Conservation (phyloP, 1,140 invertebrate species). For the Drosophila orosa region DNA sequence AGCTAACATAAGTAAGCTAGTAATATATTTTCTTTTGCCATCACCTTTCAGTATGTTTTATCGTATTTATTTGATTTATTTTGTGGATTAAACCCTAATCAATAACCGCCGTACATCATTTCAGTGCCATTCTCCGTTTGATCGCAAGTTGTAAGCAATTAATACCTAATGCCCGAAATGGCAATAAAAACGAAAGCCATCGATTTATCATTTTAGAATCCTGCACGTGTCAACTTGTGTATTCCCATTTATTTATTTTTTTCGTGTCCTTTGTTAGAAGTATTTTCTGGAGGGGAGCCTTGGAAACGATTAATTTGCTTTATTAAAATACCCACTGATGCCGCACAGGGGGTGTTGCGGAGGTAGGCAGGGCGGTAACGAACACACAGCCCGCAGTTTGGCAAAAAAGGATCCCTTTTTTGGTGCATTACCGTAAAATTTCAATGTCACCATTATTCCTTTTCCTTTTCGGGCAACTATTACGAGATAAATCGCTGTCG, state of each 20-base stretch:
- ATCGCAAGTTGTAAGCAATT: conserved; percentile 51
- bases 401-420: conserved; percentile 54
- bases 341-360: conserved; percentile 8
- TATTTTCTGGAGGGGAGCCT: conserved; percentile 19
- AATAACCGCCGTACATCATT: conserved; percentile 37
- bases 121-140: not conserved
- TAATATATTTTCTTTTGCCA: not conserved
- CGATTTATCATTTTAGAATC: conserved; percentile 67
- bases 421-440: conserved; percentile 70
- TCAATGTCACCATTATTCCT: conserved; percentile 70
- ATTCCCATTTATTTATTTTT: conserved; percentile 39
- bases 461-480: conserved; percentile 60
- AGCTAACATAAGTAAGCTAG: not conserved
- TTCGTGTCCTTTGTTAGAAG: conserved; percentile 23
- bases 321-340: conserved; percentile 58
- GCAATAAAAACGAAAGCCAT: conserved; percentile 67
- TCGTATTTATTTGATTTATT: conserved; percentile 28
- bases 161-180: conserved; percentile 66
- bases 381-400: conserved; percentile 16
- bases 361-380: not conserved
- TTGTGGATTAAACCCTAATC: conserved; percentile 33
- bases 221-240: conserved; percentile 68
- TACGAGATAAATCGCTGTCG: conserved; percentile 76
- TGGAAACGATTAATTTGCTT: conserved; percentile 71
- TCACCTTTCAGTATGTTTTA: not conserved